Conservation (phyloP, 2,888 invertebrate genomes). For the Germaria angustata region DNA sequence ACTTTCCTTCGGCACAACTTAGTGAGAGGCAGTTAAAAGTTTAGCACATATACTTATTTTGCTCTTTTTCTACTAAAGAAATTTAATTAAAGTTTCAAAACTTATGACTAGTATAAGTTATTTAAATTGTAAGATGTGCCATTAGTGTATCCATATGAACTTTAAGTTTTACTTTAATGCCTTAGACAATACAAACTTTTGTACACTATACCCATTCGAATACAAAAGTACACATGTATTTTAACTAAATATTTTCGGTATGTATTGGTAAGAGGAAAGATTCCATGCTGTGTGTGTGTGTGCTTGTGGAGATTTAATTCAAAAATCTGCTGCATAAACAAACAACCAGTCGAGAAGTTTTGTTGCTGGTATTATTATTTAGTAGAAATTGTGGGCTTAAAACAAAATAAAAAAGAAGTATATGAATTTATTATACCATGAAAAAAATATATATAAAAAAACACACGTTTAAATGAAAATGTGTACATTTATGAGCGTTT, state of each 20-base stretch:
- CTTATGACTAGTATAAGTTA: too few species aligned
- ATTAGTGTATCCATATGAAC: constrained; percentile 4
- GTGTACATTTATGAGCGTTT: neutral
- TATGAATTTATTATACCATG: constrained; percentile 32
- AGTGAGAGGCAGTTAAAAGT: neutral
- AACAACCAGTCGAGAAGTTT: constrained; percentile 16
- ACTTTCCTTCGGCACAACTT: neutral
- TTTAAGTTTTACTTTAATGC: constrained; percentile 26
- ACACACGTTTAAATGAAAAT: neutral
- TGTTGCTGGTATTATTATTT: neutral
- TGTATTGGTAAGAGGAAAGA: neutral
- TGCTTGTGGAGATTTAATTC: constrained; percentile 6
- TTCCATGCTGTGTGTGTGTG: too few species aligned
- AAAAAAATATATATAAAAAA: neutral
- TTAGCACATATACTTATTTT: neutral
- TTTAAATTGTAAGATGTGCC: constrained; percentile 3
- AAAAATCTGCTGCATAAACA: constrained; percentile 25
- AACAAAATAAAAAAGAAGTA: neutral
- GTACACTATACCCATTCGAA: neutral
- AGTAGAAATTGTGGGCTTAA: neutral
- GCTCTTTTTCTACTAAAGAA: too few species aligned
- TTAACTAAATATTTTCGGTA: neutral
- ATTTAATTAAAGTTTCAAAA: neutral
- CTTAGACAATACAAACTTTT: constrained; percentile 40
- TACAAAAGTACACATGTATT: neutral